Evolutionary conservation across 2,797 vertebrate species (phyloP).

Genomic region (Enteromius fasciolatus): DNA sequence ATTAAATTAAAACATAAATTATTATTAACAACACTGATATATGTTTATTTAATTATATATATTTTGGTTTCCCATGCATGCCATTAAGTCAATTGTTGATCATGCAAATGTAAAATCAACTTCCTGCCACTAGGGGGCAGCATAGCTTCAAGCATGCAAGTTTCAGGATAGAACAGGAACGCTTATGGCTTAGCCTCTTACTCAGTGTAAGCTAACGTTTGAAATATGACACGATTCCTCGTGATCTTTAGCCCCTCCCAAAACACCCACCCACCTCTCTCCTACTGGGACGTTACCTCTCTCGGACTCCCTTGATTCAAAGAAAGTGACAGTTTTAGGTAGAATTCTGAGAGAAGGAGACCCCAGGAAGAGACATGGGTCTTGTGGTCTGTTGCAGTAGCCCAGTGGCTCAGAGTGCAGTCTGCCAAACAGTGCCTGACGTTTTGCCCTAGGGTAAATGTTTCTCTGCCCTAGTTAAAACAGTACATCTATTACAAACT

Average conservation of each 20-base stretch:
- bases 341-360: conserved; percentile 24
- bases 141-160: conserved; percentile 56
- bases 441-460: conserved; percentile 37
- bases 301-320: conserved; percentile 5
- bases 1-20: background rate
- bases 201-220: background rate
- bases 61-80: background rate
- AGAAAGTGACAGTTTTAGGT: conserved; percentile 23
- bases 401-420: conserved; percentile 70
- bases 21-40: background rate
- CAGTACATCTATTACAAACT: conserved; percentile 35
- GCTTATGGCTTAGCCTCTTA: conserved; percentile 10
- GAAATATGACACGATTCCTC: conserved; percentile 37
- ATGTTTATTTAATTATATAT: background rate
- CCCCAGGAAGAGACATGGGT: conserved; percentile 43
- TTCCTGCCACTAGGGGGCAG: conserved; percentile 69
- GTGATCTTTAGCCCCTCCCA: conserved; percentile 57
- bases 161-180: conserved; percentile 36
- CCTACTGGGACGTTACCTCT: conserved; percentile 41
- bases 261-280: conserved; percentile 60
- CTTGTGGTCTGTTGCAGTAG: conserved; percentile 53
- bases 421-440: conserved; percentile 57
- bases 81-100: background rate
- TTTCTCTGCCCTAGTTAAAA: conserved; percentile 50
- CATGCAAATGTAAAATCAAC: background rate